phyloP scores from a whole-genome alignment of 1,140 invertebrate species.

The Drosophila fuyamai region DNA sequence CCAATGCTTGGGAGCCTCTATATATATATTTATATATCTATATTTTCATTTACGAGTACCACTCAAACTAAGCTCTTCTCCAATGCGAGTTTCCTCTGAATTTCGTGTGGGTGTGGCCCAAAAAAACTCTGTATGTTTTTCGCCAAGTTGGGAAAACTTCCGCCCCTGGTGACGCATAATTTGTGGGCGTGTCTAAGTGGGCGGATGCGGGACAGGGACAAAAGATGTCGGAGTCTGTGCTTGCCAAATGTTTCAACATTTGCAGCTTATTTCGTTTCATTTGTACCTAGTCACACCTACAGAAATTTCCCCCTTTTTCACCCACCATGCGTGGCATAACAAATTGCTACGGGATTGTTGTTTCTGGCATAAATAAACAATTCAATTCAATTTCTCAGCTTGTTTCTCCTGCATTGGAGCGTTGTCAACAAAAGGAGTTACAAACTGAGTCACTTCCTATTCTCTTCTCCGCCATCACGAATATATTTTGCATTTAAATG shows the following conservation, averaged over 20 bases:
- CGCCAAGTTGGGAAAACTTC: conserved; percentile 36
- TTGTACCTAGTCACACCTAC: conserved; percentile 79
- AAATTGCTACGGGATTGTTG: conserved; percentile 58
- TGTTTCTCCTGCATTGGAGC: conserved; percentile 38
- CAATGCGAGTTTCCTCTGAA: conserved; percentile 21
- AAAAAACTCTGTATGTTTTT: conserved; percentile 24
- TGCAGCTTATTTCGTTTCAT: conserved; percentile 69
- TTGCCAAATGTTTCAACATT: conserved; percentile 51
- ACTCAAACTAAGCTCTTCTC: conserved; percentile 27
- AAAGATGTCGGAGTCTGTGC: conserved; percentile 10
- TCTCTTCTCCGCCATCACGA: conserved; percentile 22
- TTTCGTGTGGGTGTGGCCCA: conserved; percentile 41
- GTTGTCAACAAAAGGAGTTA: conserved; percentile 75
- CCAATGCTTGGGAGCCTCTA: not conserved
- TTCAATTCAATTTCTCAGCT: conserved; percentile 74
- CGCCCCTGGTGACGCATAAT: conserved; percentile 49
- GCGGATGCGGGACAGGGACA: not conserved
- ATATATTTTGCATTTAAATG: conserved; percentile 80
- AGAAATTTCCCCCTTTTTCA: conserved; percentile 11
- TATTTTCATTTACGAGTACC: conserved; percentile 9
- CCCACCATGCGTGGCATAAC: conserved; percentile 75
- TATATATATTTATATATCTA: not conserved
- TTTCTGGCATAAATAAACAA: conserved; percentile 79
- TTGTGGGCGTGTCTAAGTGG: conserved; percentile 41
- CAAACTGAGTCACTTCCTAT: conserved; percentile 42